These are phyloP conservation scores for Bombus sylvicola DNA, from an alignment of 1,140 invertebrate species.

Conservation along the genomic window DNA sequence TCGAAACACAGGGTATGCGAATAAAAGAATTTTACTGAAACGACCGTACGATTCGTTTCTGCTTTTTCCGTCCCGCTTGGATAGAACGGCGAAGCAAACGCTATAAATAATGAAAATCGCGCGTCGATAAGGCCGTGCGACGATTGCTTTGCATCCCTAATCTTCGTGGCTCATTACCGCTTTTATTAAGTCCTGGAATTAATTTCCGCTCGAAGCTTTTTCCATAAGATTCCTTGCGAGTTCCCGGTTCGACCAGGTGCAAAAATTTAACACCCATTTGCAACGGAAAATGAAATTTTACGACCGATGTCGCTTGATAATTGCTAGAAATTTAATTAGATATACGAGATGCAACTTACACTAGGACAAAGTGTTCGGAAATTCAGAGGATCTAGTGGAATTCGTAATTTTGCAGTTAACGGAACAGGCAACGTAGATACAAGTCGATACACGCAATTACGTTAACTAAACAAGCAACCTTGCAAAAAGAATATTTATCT, in stretches of 20 bases:
- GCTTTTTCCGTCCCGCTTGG: neutral
- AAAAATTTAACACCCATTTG: constrained; percentile 20
- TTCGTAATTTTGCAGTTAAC: neutral
- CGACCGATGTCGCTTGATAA: neutral
- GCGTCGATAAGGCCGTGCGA: constrained; percentile 11
- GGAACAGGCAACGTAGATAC: neutral
- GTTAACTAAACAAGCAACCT: neutral
- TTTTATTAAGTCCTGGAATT: constrained; percentile 46
- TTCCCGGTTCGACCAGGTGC: neutral
- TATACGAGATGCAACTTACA: neutral
- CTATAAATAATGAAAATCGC: constrained; percentile 21
- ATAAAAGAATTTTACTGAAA: neutral
- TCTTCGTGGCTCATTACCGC: constrained; percentile 47
- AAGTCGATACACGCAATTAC: neutral
- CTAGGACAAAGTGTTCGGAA: neutral
- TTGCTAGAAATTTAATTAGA: neutral
- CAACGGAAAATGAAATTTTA: constrained; percentile 6
- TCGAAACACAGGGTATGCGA: neutral
- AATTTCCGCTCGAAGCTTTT: constrained; percentile 36
- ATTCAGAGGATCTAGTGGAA: neutral
- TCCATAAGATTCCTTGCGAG: neutral
- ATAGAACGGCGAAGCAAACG: neutral
- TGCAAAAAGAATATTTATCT: neutral
- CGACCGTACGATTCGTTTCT: neutral
- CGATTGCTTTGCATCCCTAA: constrained; percentile 45